Evolutionary conservation across 1,140 invertebrate genomes (phyloP).

Genomic region (Atopsyche davidsoni): DNA sequence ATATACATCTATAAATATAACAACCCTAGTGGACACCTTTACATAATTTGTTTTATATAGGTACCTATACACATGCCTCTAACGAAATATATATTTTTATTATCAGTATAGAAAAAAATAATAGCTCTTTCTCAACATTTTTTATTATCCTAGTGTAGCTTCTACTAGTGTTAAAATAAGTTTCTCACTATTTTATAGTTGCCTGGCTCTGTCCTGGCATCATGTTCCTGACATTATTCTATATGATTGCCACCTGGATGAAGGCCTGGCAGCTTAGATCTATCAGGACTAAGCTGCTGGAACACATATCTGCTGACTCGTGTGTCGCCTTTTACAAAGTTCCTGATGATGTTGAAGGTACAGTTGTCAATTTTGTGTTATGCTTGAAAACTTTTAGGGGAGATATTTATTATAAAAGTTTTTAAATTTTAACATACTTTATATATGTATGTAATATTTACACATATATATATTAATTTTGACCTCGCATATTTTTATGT

Average conservation of each 20-base stretch:
- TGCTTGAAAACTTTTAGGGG: neutral
- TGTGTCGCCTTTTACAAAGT: slow-evolving; percentile 28
- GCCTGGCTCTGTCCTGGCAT: no score
- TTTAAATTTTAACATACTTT: neutral
- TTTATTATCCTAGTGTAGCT: no score
- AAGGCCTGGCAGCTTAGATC: slow-evolving; percentile 27
- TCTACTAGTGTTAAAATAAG: no score
- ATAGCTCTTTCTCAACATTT: no score
- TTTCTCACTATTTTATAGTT: no score
- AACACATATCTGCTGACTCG: slow-evolving; percentile 26
- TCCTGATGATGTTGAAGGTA: slow-evolving; percentile 26
- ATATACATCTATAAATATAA: no score
- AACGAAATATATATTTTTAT: no score
- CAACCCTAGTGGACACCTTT: no score
- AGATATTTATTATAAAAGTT: neutral
- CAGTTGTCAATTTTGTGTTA: neutral
- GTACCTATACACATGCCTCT: no score
- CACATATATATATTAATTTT: neutral
- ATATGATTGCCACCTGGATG: slow-evolving; percentile 27
- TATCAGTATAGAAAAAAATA: no score
- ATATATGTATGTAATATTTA: neutral
- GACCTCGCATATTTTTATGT: no score
- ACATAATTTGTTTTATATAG: no score
- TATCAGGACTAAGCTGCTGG: slow-evolving; percentile 26
- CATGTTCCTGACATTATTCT: slow-evolving; percentile 28